Base-by-base conservation (phyloP, 2,888 invertebrate genomes). In the Diachrysia chrysitis region DNA sequence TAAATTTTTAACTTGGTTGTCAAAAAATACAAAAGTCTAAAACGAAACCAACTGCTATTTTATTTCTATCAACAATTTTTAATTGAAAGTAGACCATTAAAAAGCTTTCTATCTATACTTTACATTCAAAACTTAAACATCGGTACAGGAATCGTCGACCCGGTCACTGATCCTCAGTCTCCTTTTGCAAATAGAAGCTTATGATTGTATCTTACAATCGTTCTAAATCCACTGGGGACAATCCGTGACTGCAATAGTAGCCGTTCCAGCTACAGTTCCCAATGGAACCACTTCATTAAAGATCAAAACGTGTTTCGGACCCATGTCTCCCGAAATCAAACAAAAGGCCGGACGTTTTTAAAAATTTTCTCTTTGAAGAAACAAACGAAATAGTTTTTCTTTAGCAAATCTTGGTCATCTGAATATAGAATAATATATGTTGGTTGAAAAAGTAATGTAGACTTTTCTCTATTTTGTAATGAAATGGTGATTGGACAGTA, bases 221-320 rank as follows among this genome's bases (percentile, higher is more conserved):
- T 51, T 51, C 14, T 21, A 51, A 51, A 19, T 21, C 48, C 48
- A 2, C 12, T 51, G 48, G 21, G 42, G 12, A 51, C 48, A 21
- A 21, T 51, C 21, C 48, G 19, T 51, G 42, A 51, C 48, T 19
- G 21, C 48, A 51, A 51, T 51, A 42, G 42, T n/a, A 51, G 48
- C 21, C 48, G 12, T 19, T 17, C 46, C 17, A 17, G 17, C 17
- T 10, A 19, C 19, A 21, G 48, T 10, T 51, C 48, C 48, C 48
- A 21, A 12, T 21, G 48, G 48, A 10, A 21, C 21, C 48, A 51
- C 48, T 51, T 21, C 48, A 21, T 51, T 51, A 21, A 51, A 51
- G 48, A 51, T 51, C 48, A 21, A 51, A 51, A 51, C 48, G 48
- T 51, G 48, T 51, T 19, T 51, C 21, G 19, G 48, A 51, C 48